These are phyloP conservation scores for Acridotheres tristis DNA, from an alignment of 2,797 vertebrate genomes.

Conservation along the genomic window DNA sequence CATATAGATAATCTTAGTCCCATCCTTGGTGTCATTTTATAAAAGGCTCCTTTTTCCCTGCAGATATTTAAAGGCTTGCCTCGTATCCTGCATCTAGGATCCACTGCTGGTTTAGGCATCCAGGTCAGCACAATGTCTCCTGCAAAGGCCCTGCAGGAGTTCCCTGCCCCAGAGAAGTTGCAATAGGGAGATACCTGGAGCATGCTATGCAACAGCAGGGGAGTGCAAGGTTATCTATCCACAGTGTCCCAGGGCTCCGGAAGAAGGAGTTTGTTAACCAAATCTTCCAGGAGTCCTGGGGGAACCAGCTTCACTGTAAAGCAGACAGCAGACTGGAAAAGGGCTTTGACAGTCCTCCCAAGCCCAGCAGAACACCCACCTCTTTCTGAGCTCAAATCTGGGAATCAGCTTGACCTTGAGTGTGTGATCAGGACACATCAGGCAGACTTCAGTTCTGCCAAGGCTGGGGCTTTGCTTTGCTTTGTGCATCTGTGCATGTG, in stretches of 20 bases:
- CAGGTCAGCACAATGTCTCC: background rate
- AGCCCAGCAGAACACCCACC: background rate
- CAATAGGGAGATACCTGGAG: background rate
- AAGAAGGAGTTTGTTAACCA: background rate
- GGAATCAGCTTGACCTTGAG: background rate
- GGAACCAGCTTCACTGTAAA: background rate
- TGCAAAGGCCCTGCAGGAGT: background rate
- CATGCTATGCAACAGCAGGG: background rate
- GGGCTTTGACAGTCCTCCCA: background rate
- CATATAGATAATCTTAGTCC: background rate
- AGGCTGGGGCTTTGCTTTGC: constrained; percentile 22
- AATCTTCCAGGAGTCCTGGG: background rate
- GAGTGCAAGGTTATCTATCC: background rate
- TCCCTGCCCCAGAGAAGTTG: background rate
- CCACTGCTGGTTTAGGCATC: background rate
- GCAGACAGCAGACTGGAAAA: background rate
- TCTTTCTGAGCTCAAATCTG: background rate
- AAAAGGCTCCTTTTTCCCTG: constrained; percentile 6
- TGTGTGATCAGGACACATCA: background rate
- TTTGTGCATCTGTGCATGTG: constrained; percentile 11
- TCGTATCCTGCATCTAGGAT: background rate
- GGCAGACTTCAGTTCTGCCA: background rate
- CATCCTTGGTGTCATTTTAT: background rate
- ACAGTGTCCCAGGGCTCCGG: background rate
- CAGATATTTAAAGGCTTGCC: background rate